phyloP scores from a whole-genome alignment of 1,140 invertebrate species.

The Neuroterus valhalla region DNA sequence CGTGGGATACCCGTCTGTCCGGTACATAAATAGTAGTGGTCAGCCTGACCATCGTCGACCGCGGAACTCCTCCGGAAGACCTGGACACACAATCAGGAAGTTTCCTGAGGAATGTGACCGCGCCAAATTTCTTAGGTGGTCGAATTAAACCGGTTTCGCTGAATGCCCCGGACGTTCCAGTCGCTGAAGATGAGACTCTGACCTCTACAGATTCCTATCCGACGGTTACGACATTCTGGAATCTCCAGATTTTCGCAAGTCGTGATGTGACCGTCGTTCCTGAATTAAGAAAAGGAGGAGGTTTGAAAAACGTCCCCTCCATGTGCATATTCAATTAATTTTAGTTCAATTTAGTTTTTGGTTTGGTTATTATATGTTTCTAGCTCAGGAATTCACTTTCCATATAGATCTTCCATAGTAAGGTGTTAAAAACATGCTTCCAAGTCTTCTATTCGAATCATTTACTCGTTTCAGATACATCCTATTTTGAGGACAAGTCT shows the following conservation, averaged over 20 bases:
- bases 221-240: slow-evolving; percentile 34
- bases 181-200: slow-evolving; percentile 47
- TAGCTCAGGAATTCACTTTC: too few species aligned
- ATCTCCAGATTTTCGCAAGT: slow-evolving; percentile 2
- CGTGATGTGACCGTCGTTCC: not conserved
- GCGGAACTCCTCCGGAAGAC: slow-evolving; percentile 55
- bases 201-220: slow-evolving; percentile 46
- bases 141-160: slow-evolving; percentile 66
- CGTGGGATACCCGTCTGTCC: slow-evolving; percentile 39
- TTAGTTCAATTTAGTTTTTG: too few species aligned
- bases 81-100: slow-evolving; percentile 69
- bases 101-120: slow-evolving; percentile 68
- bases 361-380: too few species aligned
- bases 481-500: too few species aligned
- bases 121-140: slow-evolving; percentile 65
- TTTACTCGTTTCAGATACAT: too few species aligned
- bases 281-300: not conserved
- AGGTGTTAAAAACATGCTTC: too few species aligned
- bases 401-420: too few species aligned
- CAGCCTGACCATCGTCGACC: slow-evolving; percentile 57
- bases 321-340: too few species aligned
- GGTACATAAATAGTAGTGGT: slow-evolving; percentile 68
- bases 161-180: slow-evolving; percentile 39
- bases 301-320: too few species aligned
- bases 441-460: too few species aligned